Evolutionary conservation across 2,113 vertebrate genomes (phyloP).

Genomic region (Heterotis niloticus): DNA sequence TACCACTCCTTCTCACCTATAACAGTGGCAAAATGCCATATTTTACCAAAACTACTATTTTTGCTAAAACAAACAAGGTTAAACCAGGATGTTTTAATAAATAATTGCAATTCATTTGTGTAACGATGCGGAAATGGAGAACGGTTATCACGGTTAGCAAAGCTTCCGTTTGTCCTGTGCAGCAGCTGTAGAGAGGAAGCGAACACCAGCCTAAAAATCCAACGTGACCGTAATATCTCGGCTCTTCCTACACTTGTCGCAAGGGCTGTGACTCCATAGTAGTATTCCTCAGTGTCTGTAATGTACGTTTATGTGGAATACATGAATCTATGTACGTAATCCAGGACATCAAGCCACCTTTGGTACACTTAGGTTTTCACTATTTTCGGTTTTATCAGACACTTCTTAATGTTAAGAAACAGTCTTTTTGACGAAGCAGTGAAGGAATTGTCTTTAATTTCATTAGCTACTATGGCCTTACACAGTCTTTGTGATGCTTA

Average conservation of each 20-base stretch:
- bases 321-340: neutral
- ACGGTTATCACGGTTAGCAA: conserved; percentile 6
- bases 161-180: conserved; percentile 3
- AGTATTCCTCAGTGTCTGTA: neutral
- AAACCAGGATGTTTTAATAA: conserved; percentile 18
- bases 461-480: conserved; percentile 22
- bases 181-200: conserved; percentile 29
- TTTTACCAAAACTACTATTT: conserved; percentile 65
- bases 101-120: conserved; percentile 12
- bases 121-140: conserved; percentile 16
- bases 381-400: conserved; percentile 31
- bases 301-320: conserved; percentile 3
- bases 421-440: conserved; percentile 49
- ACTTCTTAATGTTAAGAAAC: neutral
- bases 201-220: conserved; percentile 30
- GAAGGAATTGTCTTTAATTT: conserved; percentile 53
- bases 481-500: neutral
- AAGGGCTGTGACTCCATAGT: conserved; percentile 2
- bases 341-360: conserved; percentile 5
- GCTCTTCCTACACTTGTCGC: conserved; percentile 12
- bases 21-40: conserved; percentile 58
- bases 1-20: conserved; percentile 24
- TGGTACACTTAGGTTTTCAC: conserved; percentile 1
- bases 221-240: conserved; percentile 59
- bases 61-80: conserved; percentile 25